phyloP scores from a whole-genome alignment of 2,797 vertebrate species.

The Muscicapa comitata region DNA sequence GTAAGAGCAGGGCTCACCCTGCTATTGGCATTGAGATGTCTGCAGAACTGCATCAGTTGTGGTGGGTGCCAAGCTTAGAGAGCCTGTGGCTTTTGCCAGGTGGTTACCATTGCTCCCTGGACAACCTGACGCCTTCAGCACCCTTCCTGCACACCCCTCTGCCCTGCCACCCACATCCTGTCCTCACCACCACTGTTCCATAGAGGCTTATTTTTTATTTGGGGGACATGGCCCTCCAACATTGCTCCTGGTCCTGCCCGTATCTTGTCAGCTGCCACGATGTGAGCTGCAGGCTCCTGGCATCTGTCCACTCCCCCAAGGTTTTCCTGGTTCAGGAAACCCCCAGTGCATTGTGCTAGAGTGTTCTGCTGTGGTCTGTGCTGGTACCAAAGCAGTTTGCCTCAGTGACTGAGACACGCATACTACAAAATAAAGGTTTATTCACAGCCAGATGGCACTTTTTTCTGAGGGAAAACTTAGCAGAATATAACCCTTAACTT shows the following conservation, averaged over 20 bases:
- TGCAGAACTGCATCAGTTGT: background rate
- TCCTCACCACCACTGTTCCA: accelerated
- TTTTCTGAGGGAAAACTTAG: background rate
- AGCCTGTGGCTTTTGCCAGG: accelerated
- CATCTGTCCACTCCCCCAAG: background rate
- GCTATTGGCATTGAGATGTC: accelerated
- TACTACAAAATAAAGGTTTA: background rate
- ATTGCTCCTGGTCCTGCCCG: background rate
- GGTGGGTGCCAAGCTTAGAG: background rate
- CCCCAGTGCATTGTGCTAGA: accelerated
- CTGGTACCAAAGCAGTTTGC: accelerated
- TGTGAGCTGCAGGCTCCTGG: background rate
- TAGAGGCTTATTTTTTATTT: background rate
- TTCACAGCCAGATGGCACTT: background rate
- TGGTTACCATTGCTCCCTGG: background rate
- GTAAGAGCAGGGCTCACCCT: background rate
- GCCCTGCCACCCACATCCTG: background rate
- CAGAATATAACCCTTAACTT: background rate
- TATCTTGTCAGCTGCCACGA: background rate
- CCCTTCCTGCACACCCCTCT: too few relatives aligned
- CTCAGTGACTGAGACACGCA: accelerated
- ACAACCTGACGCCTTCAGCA: background rate
- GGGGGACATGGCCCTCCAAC: accelerated
- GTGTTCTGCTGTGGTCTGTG: background rate
- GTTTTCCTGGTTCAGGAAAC: background rate